Conservation (phyloP, 2,113 vertebrate genomes). For the Pterocles orientalis region DNA sequence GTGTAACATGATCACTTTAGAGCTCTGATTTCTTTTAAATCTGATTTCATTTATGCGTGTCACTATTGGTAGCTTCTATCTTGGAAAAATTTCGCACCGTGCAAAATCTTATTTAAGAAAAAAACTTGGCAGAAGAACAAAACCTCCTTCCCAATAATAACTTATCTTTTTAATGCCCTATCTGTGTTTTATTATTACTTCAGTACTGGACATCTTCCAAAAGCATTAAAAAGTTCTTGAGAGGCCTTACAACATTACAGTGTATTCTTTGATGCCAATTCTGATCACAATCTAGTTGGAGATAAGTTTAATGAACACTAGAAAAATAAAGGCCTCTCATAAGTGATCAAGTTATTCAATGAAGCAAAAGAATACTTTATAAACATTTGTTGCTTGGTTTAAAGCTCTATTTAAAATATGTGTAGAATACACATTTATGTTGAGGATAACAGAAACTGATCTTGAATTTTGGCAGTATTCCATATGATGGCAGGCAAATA, state of each 20-base stretch:
- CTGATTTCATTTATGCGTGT: background rate
- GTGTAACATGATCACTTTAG: background rate
- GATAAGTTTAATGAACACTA: constrained; percentile 26
- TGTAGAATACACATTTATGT: background rate
- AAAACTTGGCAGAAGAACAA: constrained; percentile 2
- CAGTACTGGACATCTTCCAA: background rate
- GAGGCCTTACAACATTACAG: constrained; percentile 14
- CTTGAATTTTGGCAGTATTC: background rate
- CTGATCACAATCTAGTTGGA: constrained; percentile 23
- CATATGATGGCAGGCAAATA: background rate
- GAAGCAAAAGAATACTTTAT: background rate
- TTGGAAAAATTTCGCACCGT: background rate
- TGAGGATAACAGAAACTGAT: background rate
- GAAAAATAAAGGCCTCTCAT: constrained; percentile 36
- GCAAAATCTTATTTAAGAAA: background rate
- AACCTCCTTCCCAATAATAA: background rate
- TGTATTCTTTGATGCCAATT: background rate
- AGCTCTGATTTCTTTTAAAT: background rate
- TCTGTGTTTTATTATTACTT: constrained; percentile 16
- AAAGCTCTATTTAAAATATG: background rate
- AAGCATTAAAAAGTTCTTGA: constrained; percentile 40
- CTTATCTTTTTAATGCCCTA: constrained; percentile 26
- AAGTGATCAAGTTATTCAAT: background rate
- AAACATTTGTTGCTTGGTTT: background rate
- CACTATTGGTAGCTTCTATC: background rate